A percentile compares a stretch with the other conserved stretches of the same genome.
Conservation (phyloP, 2,113 vertebrate species). For the Azemiops feae region DNA sequence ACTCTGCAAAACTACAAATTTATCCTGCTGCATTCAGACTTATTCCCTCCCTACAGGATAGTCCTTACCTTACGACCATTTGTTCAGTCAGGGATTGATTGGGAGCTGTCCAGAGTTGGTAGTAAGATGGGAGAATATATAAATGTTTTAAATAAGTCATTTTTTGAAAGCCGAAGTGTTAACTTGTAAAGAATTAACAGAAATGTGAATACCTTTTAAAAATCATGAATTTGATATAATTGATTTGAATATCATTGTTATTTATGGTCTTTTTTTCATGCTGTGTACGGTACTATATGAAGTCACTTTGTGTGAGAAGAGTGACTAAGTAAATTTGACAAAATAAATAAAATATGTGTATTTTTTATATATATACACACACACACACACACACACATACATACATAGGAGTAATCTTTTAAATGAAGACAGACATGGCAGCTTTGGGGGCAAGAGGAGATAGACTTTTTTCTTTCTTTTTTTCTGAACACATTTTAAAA, state of each 20-base stretch:
- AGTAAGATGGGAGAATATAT: neutral
- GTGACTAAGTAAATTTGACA: neutral
- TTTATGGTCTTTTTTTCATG: neutral
- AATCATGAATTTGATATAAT: constrained; percentile 16
- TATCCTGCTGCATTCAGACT: neutral
- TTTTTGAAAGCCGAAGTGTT: neutral
- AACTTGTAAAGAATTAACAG: neutral
- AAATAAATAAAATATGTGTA: neutral
- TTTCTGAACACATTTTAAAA: constrained; percentile 16
- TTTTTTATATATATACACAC: too few relatives aligned
- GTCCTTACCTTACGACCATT: neutral
- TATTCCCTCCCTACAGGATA: neutral
- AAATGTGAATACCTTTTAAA: constrained; percentile 30
- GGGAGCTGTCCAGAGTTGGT: neutral
- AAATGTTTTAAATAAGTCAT: neutral
- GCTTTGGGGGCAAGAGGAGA: neutral
- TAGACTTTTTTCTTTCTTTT: neutral
- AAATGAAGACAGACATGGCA: neutral
- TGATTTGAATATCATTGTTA: neutral
- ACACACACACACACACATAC: too few relatives aligned
- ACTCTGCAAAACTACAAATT: neutral
- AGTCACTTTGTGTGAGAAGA: neutral
- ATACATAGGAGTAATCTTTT: neutral
- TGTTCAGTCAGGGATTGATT: neutral
- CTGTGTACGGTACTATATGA: neutral